Percentiles rank a stretch among this genome's conserved stretches.
phyloP scores from a whole-genome alignment of 2,113 vertebrate genomes.

The Rhombomys opimus region DNA sequence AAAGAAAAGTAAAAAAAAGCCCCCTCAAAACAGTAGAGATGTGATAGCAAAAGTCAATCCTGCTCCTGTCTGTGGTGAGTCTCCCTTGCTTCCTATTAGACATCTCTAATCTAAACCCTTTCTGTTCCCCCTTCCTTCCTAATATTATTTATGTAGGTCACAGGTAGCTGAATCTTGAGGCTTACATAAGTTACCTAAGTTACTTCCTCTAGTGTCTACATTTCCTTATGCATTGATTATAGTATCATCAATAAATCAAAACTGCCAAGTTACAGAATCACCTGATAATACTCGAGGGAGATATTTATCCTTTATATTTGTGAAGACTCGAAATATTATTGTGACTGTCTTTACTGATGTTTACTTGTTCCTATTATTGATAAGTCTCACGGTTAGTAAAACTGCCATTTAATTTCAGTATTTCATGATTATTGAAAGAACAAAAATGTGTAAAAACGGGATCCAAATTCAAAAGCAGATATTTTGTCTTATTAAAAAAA shows the following conservation, averaged over 20 bases:
- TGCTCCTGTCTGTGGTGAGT: not conserved
- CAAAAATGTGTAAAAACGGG: slow-evolving; percentile 1
- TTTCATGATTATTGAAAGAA: slow-evolving; percentile 46
- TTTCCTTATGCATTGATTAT: slow-evolving; percentile 26
- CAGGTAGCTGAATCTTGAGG: slow-evolving; percentile 8
- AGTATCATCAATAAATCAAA: slow-evolving; percentile 21
- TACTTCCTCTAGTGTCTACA: not conserved
- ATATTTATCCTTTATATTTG: slow-evolving; percentile 28
- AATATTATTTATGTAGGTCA: slow-evolving; percentile 24
- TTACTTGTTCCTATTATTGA: slow-evolving; percentile 17
- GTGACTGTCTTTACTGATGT: not conserved
- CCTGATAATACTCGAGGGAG: slow-evolving; percentile 12
- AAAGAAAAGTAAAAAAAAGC: not conserved
- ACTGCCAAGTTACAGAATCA: slow-evolving; percentile 6
- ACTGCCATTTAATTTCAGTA: slow-evolving; percentile 40
- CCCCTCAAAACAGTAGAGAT: not conserved
- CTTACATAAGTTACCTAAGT: not conserved
- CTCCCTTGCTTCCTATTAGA: not conserved
- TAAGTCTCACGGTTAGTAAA: slow-evolving; percentile 34
- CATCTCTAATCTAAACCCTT: not conserved
- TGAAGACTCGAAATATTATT: not conserved
- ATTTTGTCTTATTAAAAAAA: not conserved
- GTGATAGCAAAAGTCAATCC: not conserved
- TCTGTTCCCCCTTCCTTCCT: not conserved
- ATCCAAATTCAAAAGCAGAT: not conserved